phyloP scores from a whole-genome alignment of 2,113 vertebrate genomes.

The Indicator indicator region DNA sequence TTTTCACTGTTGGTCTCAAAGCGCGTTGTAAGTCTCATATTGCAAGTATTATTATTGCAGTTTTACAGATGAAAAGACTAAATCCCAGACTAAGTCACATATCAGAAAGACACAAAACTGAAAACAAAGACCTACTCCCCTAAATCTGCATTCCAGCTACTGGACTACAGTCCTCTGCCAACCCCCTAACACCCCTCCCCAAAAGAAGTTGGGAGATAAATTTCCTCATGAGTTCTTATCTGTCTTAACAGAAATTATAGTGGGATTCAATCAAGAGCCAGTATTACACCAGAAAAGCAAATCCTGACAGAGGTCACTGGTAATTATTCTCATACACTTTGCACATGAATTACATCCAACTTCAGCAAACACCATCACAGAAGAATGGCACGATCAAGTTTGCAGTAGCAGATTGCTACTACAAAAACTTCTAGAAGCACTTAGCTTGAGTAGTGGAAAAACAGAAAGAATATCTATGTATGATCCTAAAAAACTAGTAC shows the following conservation, averaged over 20 bases:
- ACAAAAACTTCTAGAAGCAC: neutral
- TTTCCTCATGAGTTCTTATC: neutral
- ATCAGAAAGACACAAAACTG: slow-evolving; percentile 6
- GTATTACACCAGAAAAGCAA: neutral
- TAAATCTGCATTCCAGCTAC: neutral
- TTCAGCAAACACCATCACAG: neutral
- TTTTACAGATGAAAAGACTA: slow-evolving; percentile 23
- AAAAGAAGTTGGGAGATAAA: neutral
- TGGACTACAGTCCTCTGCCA: neutral
- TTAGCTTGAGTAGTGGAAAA: neutral
- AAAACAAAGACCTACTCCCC: neutral
- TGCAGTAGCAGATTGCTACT: neutral
- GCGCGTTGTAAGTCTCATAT: neutral
- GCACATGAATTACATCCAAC: neutral
- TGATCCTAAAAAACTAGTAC: neutral
- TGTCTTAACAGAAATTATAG: neutral
- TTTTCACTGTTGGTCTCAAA: slow-evolving; percentile 44
- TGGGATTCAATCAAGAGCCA: neutral
- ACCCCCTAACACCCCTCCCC: fast-evolving
- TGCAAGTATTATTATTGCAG: slow-evolving; percentile 21
- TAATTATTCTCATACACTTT: neutral
- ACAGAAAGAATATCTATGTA: neutral
- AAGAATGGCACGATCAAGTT: neutral
- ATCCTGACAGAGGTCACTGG: neutral
- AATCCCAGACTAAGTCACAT: neutral